Evolutionary conservation across 2,113 vertebrate genomes (phyloP).

Genomic region (Halichoeres trimaculatus): DNA sequence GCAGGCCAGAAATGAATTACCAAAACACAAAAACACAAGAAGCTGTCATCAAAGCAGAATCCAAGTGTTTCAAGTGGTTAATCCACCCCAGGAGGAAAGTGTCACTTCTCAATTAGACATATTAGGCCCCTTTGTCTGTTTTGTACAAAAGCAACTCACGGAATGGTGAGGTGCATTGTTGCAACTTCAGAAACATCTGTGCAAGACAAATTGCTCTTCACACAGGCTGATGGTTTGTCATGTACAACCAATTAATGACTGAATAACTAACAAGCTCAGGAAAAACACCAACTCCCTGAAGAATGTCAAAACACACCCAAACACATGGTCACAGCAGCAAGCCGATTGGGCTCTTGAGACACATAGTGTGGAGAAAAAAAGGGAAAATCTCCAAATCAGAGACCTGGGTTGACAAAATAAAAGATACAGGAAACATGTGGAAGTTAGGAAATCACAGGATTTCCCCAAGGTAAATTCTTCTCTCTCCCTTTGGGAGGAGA

Average conservation of each 20-base stretch:
- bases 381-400: background rate
- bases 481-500: constrained; percentile 3
- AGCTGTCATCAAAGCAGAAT: background rate
- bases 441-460: background rate
- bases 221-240: constrained; percentile 16
- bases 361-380: background rate
- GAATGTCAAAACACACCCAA: background rate
- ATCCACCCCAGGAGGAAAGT: background rate
- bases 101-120: background rate
- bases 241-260: constrained; percentile 20
- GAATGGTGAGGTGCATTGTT: background rate
- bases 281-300: background rate
- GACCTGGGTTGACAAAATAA: no score
- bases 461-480: background rate
- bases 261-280: constrained; percentile 9
- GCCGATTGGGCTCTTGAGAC: background rate
- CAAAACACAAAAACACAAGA: background rate
- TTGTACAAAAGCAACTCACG: background rate
- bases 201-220: constrained; percentile 11
- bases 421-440: background rate
- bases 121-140: background rate
- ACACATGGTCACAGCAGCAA: no score
- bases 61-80: background rate
- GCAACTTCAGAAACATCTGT: constrained; percentile 12
- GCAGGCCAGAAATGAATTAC: no score